Percentiles rank a stretch among this genome's conserved stretches.
phyloP scores from a whole-genome alignment of 2,888 invertebrate species.

The Melanotus villosus region DNA sequence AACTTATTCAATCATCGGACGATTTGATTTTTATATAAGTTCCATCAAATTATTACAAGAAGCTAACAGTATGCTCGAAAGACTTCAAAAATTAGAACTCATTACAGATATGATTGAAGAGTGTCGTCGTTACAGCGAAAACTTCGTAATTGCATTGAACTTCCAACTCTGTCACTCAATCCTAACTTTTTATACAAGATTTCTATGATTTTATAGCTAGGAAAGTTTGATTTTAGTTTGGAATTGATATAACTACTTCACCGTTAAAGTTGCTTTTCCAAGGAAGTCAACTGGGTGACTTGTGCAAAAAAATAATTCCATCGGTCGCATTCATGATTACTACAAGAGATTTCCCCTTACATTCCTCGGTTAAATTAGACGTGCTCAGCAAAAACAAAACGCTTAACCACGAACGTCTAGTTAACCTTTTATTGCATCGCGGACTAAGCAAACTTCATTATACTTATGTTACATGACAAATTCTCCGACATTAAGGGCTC shows the following conservation, averaged over 20 bases:
- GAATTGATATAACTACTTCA: conserved; percentile 50
- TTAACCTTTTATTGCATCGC: conserved; percentile 15
- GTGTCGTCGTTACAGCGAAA: conserved; percentile 24
- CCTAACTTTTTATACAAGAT: conserved; percentile 36
- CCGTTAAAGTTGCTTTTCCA: background rate
- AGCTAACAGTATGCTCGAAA: background rate
- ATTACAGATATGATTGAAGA: conserved; percentile 18
- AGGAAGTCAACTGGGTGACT: background rate
- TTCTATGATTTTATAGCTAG: conserved; percentile 52
- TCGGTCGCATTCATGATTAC: background rate
- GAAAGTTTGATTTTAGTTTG: conserved; percentile 51
- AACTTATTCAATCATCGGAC: conserved; percentile 28
- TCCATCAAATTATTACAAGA: conserved; percentile 5
- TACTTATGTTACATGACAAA: conserved; percentile 33
- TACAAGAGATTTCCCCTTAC: background rate
- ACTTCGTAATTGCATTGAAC: conserved; percentile 48
- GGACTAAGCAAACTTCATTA: conserved; percentile 29
- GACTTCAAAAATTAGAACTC: conserved; percentile 29
- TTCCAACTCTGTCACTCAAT: conserved; percentile 43
- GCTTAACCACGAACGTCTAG: background rate
- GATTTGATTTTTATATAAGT: conserved; percentile 20
- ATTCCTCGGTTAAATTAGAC: background rate
- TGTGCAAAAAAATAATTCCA: background rate
- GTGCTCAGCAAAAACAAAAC: background rate
- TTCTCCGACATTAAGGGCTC: conserved; percentile 28